Conservation (phyloP, 2,113 vertebrate species). For the Cheilinus undulatus region DNA sequence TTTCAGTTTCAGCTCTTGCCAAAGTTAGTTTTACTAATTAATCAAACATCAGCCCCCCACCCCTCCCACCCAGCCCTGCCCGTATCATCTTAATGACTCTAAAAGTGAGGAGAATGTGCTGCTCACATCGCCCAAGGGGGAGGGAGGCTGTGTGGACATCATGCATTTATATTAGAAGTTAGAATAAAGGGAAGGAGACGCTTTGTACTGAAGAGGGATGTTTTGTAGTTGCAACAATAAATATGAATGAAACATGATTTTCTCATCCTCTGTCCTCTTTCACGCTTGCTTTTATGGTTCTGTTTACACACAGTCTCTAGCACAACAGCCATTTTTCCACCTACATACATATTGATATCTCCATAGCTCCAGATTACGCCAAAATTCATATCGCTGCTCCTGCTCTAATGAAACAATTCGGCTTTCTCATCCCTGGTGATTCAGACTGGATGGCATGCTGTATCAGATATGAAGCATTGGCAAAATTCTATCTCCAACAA, state of each 20-base stretch:
- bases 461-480: conserved; percentile 63
- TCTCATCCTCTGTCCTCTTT: conserved; percentile 30
- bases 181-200: conserved; percentile 23
- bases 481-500: conserved; percentile 71
- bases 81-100: conserved; percentile 62
- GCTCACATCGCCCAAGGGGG: conserved; percentile 30
- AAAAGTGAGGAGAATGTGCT: conserved; percentile 58
- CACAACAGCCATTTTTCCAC: conserved; percentile 52
- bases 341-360: conserved; percentile 68
- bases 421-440: conserved; percentile 53
- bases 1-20: conserved; percentile 61
- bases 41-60: conserved; percentile 66
- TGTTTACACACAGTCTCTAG: conserved; percentile 22
- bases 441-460: conserved; percentile 60
- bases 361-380: conserved; percentile 44
- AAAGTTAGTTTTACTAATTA: conserved; percentile 79
- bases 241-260: conserved; percentile 43
- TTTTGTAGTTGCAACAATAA: conserved; percentile 49
- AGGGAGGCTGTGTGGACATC: conserved; percentile 27
- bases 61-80: not conserved
- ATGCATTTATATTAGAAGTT: conserved; percentile 62
- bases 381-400: conserved; percentile 61
- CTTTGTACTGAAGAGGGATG: conserved; percentile 32
- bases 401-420: conserved; percentile 58
- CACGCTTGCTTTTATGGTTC: conserved; percentile 10